Base-by-base conservation (phyloP, 2,113 vertebrate species). In the Willisornis vidua region DNA sequence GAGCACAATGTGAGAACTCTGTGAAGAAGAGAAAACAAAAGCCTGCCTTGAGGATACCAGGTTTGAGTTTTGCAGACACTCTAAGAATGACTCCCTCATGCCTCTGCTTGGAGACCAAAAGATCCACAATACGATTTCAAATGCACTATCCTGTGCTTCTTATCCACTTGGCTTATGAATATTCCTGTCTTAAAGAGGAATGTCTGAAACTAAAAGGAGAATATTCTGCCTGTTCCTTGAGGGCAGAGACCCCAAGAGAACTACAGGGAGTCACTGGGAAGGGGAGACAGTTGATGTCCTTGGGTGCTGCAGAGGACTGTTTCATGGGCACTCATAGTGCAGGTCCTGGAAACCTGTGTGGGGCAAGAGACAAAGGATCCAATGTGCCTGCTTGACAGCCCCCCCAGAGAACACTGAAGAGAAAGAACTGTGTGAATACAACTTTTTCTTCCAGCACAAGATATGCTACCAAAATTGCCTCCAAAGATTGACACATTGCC, bases 301-400 rank as follows among this genome's bases (percentile, higher is more conserved):
- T 26, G 54, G 19, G 19, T 15, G 9, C 65, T 37, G 37, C 46
- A 75, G 24, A 66, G 8, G 4, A 66, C 23, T 33, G 35, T 43
- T 67, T 54, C 0, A 0, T 19, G 41, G 41, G 25, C 37, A 51
- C 16, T 19, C 4, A 3, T 17, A 48, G 28, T 2, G 0, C 1
- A 2, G 13, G 28, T 29, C 33, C 45, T 66, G 66, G 25, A 78
- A 84, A 35, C 20, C 8, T 3, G 20, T 12, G 4, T 29, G 11
- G 7, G 14, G 12, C 22, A 84, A 66, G 41, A 67, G 18, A 48
- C 19, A 72, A 83, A 92, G 22, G 19, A 88, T 41, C 26, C 43
- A 23, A 12, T n/a, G 43, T 45, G 19, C 11, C 35, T 51, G 17
- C 10, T 41, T 3, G 0, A 70, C 1, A 79, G 41, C 29, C 25